Conservation (phyloP, 2,888 invertebrate genomes). For the Mechanitis messenoides region DNA sequence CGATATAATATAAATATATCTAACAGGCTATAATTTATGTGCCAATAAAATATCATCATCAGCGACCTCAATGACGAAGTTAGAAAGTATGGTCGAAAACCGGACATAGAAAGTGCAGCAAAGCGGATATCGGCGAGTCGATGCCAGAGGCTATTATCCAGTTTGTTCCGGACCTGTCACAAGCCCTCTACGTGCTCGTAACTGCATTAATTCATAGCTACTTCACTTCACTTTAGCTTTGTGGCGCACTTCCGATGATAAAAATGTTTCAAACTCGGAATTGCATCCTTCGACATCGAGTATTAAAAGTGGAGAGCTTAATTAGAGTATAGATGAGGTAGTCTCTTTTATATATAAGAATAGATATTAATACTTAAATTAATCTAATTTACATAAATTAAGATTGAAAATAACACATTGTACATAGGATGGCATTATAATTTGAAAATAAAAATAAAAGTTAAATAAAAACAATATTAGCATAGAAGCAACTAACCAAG, state of each 20-base stretch:
- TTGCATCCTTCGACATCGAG: conserved; percentile 9
- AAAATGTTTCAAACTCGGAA: conserved; percentile 7
- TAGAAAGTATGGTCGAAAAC: conserved; percentile 2
- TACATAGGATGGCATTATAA: too few relatives aligned
- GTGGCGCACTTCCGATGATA: conserved; percentile 10
- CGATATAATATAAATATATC: too few relatives aligned
- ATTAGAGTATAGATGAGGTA: not conserved
- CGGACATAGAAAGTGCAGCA: conserved; percentile 23
- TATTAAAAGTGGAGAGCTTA: conserved; percentile 2
- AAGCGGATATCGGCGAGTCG: conserved; percentile 42
- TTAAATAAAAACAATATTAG: too few relatives aligned
- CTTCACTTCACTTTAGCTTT: conserved; percentile 6
- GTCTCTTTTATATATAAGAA: too few relatives aligned
- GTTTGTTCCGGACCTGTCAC: conserved; percentile 25
- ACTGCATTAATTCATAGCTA: conserved; percentile 12
- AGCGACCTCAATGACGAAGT: conserved; percentile 2
- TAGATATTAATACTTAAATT: too few relatives aligned
- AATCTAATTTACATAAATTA: not conserved
- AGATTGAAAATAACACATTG: not conserved
- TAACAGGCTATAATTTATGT: too few relatives aligned
- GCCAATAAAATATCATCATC: not conserved
- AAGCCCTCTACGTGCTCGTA: conserved; percentile 16
- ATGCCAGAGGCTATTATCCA: conserved; percentile 35
- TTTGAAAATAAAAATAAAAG: too few relatives aligned
- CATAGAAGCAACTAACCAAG: too few relatives aligned